Base-by-base conservation (phyloP, 2,113 vertebrate genomes). In the Menura novaehollandiae region DNA sequence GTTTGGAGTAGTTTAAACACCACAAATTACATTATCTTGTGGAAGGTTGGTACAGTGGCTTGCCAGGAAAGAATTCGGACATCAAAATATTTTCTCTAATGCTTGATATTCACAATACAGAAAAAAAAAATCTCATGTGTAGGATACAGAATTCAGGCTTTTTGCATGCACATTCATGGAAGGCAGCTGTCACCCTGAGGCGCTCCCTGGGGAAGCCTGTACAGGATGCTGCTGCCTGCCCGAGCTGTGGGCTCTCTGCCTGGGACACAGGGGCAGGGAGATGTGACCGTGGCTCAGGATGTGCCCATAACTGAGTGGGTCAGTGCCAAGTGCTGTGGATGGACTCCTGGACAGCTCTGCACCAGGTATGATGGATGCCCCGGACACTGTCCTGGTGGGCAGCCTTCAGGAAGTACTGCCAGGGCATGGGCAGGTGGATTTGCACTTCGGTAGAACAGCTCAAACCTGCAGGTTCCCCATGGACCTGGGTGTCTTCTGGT, bases 311-410 rank as follows among this genome's bases (percentile, higher is more conserved):
- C 5, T 6, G 21, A n/a, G 35, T 23, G 22, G 46, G 14, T 35
- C 51, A 39, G 37, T 64, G 74, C 51, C 56, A 16, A 21, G 28
- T 1, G 47, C 17, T 3, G 1, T 13, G 66, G 28, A 22, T 0
- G 10, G 28, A 27, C n/a, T 24, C 16, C 15, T 3, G 20, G 47
- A 33, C 49, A 43, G 13, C 37, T 32, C 28, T 1, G 2, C 22
- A 32, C 13, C 15, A 6, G 15, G 26, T 37, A 23, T 16, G 35
- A 49, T 6, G 30, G 51, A 15, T n/a, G 24, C 60, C 14, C 0
- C 0, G 6, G 30, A 13, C 11, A 3, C 46, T 20, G 33, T 1
- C 3, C 28, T 39, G 47, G n/a, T 3, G 1, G 22, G 20, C 6
- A 32, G 15, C 12, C 49, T 55, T 33, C 23, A 33, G 53, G 35